Evolutionary conservation across 2,797 vertebrate species (phyloP).

Genomic region (Eulemur albifrons): DNA sequence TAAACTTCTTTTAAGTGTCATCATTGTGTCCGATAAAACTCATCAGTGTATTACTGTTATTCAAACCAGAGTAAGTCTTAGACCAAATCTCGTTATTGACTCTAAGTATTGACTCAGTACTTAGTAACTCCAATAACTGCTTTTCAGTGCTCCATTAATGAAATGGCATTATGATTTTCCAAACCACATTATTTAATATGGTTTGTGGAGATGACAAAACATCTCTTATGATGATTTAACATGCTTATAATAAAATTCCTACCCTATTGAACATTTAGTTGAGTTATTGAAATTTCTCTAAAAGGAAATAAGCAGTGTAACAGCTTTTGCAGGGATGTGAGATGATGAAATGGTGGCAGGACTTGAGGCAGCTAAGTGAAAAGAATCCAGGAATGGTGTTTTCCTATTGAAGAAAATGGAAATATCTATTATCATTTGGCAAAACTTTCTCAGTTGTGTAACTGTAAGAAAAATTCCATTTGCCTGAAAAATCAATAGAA

Average conservation of each 20-base stretch:
- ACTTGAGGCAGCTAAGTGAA: neutral
- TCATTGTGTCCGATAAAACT: neutral
- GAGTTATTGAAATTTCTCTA: neutral
- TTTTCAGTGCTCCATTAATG: neutral
- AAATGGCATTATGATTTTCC: neutral
- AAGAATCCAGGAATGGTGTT: neutral
- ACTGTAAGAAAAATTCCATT: neutral
- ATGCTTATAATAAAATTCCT: neutral
- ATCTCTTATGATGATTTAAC: neutral
- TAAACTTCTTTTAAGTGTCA: neutral
- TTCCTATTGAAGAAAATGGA: neutral
- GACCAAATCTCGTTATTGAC: neutral
- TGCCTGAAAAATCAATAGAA: conserved; percentile 37
- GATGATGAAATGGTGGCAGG: neutral
- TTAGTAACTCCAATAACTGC: neutral
- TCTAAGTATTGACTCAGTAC: neutral
- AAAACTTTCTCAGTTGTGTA: neutral
- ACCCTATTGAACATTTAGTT: neutral
- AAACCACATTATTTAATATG: neutral
- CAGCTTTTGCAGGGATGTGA: neutral
- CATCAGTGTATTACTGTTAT: neutral
- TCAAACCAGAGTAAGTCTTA: neutral
- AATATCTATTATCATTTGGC: neutral
- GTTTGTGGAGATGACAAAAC: neutral
- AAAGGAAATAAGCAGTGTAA: neutral